Percentiles rank a stretch among this genome's conserved stretches.
Evolutionary conservation across 2,888 invertebrate genomes (phyloP).

Genomic region (Pyrochroa serraticornis): DNA sequence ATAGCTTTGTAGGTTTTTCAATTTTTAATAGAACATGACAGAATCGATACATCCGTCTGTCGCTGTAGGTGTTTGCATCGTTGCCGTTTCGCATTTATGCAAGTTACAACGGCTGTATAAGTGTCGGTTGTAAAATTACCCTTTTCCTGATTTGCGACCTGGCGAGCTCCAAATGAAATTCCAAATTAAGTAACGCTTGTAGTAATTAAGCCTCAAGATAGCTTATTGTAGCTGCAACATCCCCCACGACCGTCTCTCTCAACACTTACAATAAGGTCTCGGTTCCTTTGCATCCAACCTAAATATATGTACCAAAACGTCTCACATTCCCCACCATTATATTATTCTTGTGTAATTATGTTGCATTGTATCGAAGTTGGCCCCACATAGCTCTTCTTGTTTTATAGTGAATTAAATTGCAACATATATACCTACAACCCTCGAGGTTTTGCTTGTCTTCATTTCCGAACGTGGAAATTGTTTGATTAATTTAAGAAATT

Average conservation of each 20-base stretch:
- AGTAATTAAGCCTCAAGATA: constrained; percentile 58
- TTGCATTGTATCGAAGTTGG: constrained; percentile 50
- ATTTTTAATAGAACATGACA: neutral
- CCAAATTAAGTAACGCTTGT: constrained; percentile 57
- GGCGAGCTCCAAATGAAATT: constrained; percentile 58
- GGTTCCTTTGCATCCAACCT: constrained; percentile 29
- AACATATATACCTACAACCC: too few species aligned
- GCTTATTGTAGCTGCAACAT: constrained; percentile 51
- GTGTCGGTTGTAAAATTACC: constrained; percentile 50
- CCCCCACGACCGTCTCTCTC: constrained; percentile 12
- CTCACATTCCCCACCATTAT: constrained; percentile 49
- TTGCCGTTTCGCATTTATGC: constrained; percentile 1
- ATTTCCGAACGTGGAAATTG: too few species aligned
- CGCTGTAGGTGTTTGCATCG: neutral
- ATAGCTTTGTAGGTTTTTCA: neutral
- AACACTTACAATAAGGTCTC: constrained; percentile 20
- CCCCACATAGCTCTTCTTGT: constrained; percentile 43
- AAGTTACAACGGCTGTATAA: constrained; percentile 16
- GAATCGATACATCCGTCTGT: constrained; percentile 6
- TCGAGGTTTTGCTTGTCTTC: neutral
- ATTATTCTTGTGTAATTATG: constrained; percentile 54
- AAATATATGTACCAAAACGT: constrained; percentile 45
- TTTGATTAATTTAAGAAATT: constrained; percentile 18
- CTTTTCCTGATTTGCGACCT: constrained; percentile 57
- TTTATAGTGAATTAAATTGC: constrained; percentile 47